Evolutionary conservation across 2,113 vertebrate genomes (phyloP).

Genomic region (Haemorhous mexicanus): DNA sequence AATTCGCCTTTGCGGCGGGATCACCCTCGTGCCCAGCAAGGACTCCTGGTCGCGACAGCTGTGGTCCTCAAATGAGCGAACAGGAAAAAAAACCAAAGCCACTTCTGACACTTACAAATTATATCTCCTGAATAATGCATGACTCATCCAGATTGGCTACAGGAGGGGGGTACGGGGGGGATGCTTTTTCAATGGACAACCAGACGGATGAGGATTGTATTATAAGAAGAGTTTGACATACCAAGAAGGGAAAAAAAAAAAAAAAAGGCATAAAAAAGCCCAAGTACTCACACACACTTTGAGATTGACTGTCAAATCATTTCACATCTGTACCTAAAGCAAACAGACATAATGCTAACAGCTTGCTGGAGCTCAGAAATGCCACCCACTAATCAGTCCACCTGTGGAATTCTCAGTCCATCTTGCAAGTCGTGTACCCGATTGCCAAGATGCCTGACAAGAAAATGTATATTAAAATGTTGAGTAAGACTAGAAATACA

Average conservation of each 20-base stretch:
- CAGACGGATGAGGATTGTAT: conserved; percentile 69
- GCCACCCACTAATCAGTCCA: conserved; percentile 86
- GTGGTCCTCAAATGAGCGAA: conserved; percentile 40
- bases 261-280: background rate
- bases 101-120: conserved; percentile 70
- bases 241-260: conserved; percentile 42
- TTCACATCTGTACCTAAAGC: conserved; percentile 86
- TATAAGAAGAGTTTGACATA: conserved; percentile 78
- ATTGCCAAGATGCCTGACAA: conserved; percentile 83
- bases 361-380: conserved; percentile 85
- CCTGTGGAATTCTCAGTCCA: conserved; percentile 84
- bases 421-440: conserved; percentile 78
- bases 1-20: background rate
- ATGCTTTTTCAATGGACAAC: conserved; percentile 70
- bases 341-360: conserved; percentile 87
- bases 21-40: conserved; percentile 22
- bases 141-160: conserved; percentile 65
- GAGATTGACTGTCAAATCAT: conserved; percentile 83
- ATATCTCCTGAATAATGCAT: conserved; percentile 64
- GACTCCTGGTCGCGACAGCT: conserved; percentile 40
- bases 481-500: conserved; percentile 77
- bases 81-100: conserved; percentile 48
- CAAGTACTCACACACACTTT: conserved; percentile 76
- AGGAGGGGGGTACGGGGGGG: background rate
- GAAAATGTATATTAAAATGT: conserved; percentile 84